Evolutionary conservation across 2,797 vertebrate genomes (phyloP), one percentile per base, ranked within the genome.

Genomic region (Muscicapa striata): DNA sequence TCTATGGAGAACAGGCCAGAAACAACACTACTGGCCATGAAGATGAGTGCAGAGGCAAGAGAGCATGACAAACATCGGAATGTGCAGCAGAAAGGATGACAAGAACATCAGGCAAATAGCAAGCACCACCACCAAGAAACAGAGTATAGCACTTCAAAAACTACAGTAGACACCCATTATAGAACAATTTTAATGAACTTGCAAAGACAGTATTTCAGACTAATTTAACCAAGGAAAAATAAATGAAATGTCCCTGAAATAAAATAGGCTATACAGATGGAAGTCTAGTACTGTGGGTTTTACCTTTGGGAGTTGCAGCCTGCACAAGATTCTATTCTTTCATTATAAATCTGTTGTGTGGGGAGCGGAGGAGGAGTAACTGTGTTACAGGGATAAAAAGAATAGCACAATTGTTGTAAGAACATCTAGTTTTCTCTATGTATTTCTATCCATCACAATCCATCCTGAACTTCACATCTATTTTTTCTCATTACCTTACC

Each of bases 321-420:
- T 97, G 97, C 95, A 97, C 90, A 98, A 75, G 92, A 97, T 96
- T 97, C 97, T 98, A 97, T 98, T 98, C 96, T 98, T 98, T 97
- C 91, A 96, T 96, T 98, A 98, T 96, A 98, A 97, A 98, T 98
- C 97, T 98, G 97, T 97, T 98, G 97, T 98, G 98, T 97, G 91
- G 97, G 97, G 97, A 94, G 95, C 69, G 66, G 97, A 96, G 97
- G 98, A 97, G 97, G 97, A 98, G 89, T 95, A 93, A 94, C 92
- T 84, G 81, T 96, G 78, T 91, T 95, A 90, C 75, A 96, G 74
- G 76, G 59, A 94, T 96, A 94, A 94, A 95, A 97, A 96, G 94
- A 96, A 96, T 94, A 93, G 88, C 83, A 90, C 87, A 96, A 97
- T 82, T 98, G 96, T 98, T 97, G 96, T 96, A 97, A 97, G 96